A percentile compares a stretch with the other conserved stretches of the same genome.
Conservation (phyloP, 2,113 vertebrate species). For the Eidolon helvum region DNA sequence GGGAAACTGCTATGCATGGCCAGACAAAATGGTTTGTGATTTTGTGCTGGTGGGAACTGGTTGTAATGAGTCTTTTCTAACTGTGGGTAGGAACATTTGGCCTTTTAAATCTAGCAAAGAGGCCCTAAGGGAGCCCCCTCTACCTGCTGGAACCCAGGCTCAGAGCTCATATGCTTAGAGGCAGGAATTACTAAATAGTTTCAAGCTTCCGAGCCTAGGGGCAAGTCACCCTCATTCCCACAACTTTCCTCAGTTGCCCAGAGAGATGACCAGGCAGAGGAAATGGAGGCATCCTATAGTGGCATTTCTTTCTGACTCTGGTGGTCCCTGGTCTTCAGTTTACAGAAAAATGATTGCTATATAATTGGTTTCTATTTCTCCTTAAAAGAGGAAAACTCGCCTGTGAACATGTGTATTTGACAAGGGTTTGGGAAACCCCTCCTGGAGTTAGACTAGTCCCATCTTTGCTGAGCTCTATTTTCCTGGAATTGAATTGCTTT, state of each 20-base stretch:
- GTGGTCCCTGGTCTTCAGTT: background rate
- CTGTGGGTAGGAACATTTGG: background rate
- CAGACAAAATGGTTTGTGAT: conserved; percentile 26
- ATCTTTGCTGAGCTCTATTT: conserved; percentile 28
- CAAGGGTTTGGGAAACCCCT: background rate
- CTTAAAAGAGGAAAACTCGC: conserved; percentile 6
- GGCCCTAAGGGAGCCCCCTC: background rate
- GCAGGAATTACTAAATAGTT: conserved; percentile 14
- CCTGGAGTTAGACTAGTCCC: background rate
- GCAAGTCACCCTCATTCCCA: background rate
- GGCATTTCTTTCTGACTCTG: background rate
- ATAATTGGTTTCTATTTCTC: background rate
- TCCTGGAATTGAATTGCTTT: conserved; percentile 34
- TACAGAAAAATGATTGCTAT: background rate
- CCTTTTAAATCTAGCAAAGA: conserved; percentile 35
- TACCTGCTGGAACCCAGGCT: conserved; percentile 65
- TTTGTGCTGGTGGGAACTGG: conserved; percentile 49
- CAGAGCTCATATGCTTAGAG: background rate
- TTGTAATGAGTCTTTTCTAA: conserved; percentile 41
- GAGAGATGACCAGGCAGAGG: background rate
- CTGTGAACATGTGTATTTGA: background rate
- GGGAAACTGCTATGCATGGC: conserved; percentile 68
- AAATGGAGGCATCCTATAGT: background rate
- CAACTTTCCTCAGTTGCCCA: background rate
- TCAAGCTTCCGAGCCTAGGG: background rate